Base-by-base conservation (phyloP, 2,888 invertebrate species). In the Mamestra brassicae region DNA sequence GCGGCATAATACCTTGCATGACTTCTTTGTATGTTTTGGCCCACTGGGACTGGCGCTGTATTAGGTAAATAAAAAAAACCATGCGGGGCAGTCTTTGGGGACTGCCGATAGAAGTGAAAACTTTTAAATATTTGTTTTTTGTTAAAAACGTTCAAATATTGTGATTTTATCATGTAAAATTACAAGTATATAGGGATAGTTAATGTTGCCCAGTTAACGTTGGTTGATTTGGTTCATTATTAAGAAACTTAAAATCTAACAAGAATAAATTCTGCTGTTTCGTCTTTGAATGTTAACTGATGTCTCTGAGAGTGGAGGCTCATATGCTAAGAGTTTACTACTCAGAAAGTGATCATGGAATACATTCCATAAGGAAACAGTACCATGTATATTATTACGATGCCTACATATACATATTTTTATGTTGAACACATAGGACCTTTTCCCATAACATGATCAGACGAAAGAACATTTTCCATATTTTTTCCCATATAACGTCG, bases 391-490 rank as follows among this genome's bases (percentile, higher is more conserved):
- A 0, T 7, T 52, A 17, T 52, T 7, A 17, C 17, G 17, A 52
- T 52, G 17, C 17, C 38, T 17, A 54, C 7, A 3, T 8, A 2
- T 17, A 62, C 17, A 47, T 11, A 11, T n/a, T 50, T 71, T 74
- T 58, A 38, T 34, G 62, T 26, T 36, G 4, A 15, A 17, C 8
- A 57, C 34, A 74, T 62, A 11, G 26, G 15, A 52, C 36, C 36
- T 5, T 38, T 13, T 13, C 36, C 13, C 26, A 17, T 64, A 38
- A 57, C 15, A 36, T 7, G 42, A 52, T 60, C 15, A 42, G 34
- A 47, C 10, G 26, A 34, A 50, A 52, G 69, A 52, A 34, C 15
- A 52, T 63, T 63, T 58, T 61, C n/a, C 34, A 60, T 54, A 34
- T 34, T 6, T 8, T 50, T 57, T 38, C 7, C 47, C 55, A 34